phyloP scores from a whole-genome alignment of 2,113 vertebrate genomes.

The Neoarius graeffei region DNA sequence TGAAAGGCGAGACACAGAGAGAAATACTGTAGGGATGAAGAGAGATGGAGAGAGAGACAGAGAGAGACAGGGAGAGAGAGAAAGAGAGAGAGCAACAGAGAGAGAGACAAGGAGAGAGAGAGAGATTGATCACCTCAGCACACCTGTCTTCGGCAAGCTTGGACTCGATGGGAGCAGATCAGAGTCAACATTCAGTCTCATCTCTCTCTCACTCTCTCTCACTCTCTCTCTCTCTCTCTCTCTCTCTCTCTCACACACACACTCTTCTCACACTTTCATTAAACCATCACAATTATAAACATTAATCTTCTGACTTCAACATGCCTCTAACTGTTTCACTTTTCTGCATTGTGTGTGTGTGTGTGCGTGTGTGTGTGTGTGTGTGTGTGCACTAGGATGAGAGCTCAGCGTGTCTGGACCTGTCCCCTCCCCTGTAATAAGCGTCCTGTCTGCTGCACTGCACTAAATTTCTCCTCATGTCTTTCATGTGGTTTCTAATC shows the following conservation, averaged over 20 bases:
- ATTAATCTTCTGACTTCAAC: constrained; percentile 56
- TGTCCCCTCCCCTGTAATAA: constrained; percentile 60
- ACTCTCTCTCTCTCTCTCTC: no score
- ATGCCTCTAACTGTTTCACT: constrained; percentile 52
- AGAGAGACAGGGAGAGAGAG: not conserved
- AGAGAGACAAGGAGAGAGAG: constrained; percentile 48
- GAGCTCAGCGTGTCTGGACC: constrained; percentile 59
- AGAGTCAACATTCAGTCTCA: constrained; percentile 68
- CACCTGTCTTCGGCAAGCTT: constrained; percentile 77
- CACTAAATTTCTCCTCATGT: constrained; percentile 49
- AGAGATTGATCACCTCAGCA: constrained; percentile 44
- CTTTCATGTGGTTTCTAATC: constrained; percentile 1
- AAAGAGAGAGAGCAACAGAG: constrained; percentile 47
- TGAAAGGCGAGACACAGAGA: not conserved
- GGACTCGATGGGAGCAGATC: constrained; percentile 71
- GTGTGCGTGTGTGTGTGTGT: not conserved
- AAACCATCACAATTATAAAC: constrained; percentile 67
- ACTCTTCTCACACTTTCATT: constrained; percentile 61
- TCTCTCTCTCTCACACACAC: not conserved
- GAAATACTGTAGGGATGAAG: constrained; percentile 44
- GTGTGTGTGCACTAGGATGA: constrained; percentile 44
- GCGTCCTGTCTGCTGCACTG: constrained; percentile 44
- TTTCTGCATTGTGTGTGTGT: constrained; percentile 1
- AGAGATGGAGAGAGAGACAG: not conserved
- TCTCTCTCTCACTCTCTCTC: no score